Conservation (phyloP, 2,888 invertebrate species). For the Bibio marci region DNA sequence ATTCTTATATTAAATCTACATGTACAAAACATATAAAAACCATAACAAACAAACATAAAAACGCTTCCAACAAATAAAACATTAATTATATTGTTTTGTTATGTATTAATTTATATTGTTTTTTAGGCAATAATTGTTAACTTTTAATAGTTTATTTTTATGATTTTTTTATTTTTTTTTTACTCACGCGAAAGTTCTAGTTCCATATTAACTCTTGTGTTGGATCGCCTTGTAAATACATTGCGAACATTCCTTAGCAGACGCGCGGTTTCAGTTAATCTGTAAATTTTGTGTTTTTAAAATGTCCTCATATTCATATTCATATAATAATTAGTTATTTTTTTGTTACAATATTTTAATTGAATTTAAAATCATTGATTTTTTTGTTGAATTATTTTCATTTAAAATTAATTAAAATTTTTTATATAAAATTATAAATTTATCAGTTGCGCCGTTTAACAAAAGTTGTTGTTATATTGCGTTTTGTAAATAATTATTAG, state of each 20-base stretch:
- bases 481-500: no score
- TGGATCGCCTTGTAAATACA: constrained; percentile 68
- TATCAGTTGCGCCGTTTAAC: no score
- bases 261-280: constrained; percentile 93
- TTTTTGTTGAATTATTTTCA: neutral
- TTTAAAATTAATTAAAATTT: neutral
- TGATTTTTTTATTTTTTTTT: neutral
- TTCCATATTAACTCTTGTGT: constrained; percentile 66
- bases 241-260: constrained; percentile 87
- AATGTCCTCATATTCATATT: neutral
- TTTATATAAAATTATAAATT: no score
- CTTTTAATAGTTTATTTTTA: neutral
- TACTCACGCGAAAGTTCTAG: constrained; percentile 90
- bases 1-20: no score
- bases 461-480: no score
- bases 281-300: constrained; percentile 32
- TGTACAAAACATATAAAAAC: no score
- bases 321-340: constrained; percentile 1
- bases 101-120: no score
- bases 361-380: constrained; percentile 2
- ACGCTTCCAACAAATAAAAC: no score
- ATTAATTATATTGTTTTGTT: no score
- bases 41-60: no score
- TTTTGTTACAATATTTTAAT: constrained; percentile 5
- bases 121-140: constrained; percentile 1